Percentiles rank a stretch among this genome's conserved stretches.
phyloP scores from a whole-genome alignment of 2,113 vertebrate genomes.

The Lamprotornis superbus region DNA sequence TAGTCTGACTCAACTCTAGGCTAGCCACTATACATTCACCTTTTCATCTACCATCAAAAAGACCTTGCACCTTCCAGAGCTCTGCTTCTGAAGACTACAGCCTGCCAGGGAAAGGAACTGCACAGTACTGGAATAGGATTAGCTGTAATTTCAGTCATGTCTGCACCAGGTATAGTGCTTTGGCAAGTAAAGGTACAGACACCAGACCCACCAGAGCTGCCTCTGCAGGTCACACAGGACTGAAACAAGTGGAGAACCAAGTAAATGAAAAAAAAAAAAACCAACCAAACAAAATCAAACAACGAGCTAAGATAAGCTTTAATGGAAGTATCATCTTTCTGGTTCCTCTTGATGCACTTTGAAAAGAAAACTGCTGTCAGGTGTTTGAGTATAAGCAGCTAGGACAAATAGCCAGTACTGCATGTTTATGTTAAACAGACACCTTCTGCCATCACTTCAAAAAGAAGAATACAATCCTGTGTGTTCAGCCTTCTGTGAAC shows the following conservation, averaged over 20 bases:
- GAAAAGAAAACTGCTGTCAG: neutral
- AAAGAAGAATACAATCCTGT: neutral
- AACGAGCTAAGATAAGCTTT: neutral
- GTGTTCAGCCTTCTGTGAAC: neutral
- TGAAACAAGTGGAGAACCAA: neutral
- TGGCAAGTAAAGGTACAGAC: neutral
- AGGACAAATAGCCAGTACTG: neutral
- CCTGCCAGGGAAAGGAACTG: neutral
- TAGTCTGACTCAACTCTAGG: neutral
- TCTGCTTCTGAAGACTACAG: neutral
- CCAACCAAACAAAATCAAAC: neutral
- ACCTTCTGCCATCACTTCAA: neutral
- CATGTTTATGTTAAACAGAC: constrained; percentile 7
- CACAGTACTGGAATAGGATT: neutral
- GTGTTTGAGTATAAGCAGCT: neutral
- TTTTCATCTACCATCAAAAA: neutral
- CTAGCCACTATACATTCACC: neutral
- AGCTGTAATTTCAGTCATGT: neutral
- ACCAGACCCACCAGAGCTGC: neutral
- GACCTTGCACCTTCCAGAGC: neutral
- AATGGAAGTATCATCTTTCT: neutral
- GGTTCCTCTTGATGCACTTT: neutral
- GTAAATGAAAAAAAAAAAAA: neutral
- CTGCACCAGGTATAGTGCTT: neutral
- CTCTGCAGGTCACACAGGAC: neutral